Evolutionary conservation across 1,140 invertebrate species (phyloP).

Genomic region (Phymastichus coffea): DNA sequence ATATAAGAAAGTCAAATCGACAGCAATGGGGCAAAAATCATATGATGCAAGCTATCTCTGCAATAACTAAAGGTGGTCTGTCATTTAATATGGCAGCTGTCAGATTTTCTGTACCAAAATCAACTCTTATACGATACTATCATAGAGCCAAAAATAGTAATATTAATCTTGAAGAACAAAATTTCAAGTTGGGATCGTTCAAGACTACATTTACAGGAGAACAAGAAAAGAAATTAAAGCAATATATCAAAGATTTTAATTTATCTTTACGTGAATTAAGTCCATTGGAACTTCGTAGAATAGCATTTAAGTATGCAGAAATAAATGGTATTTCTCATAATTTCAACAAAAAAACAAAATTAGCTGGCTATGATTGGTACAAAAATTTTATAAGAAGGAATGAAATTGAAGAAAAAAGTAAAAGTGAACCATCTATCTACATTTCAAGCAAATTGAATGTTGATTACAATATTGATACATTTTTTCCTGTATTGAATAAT

Average conservation of each 20-base stretch:
- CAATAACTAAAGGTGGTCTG: neutral
- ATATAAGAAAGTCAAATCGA: neutral
- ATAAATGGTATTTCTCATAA: neutral
- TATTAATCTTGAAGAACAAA: neutral
- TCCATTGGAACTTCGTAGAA: neutral
- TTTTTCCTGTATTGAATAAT: too few species aligned
- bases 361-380: too few species aligned
- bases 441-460: too few species aligned
- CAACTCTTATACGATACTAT: neutral
- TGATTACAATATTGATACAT: too few species aligned
- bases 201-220: neutral
- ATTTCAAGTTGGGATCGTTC: neutral
- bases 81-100: neutral
- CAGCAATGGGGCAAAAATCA: neutral
- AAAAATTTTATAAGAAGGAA: too few species aligned
- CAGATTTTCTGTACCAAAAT: neutral
- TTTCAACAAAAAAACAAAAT: neutral
- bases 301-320: constrained; percentile 3
- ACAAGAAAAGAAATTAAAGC: neutral
- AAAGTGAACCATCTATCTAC: too few species aligned
- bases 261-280: neutral
- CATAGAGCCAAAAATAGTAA: neutral
- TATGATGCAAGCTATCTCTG: neutral
- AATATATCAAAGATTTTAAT: neutral
- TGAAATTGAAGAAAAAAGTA: too few species aligned